Evolutionary conservation across 2,888 invertebrate species (phyloP).

Genomic region (Drepanosiphum platanoidis): DNA sequence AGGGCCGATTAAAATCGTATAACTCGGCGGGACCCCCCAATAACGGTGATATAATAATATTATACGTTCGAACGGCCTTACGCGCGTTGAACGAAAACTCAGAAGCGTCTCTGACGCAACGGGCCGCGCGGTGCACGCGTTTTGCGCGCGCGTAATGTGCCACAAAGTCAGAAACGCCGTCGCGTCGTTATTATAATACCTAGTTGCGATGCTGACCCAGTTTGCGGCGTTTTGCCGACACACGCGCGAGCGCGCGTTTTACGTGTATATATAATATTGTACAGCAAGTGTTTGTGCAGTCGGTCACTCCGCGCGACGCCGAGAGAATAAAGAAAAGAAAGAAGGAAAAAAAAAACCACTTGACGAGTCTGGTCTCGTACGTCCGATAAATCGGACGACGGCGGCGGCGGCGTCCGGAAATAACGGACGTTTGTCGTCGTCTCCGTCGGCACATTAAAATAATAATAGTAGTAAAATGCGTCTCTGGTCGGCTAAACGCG

Average conservation of each 20-base stretch:
- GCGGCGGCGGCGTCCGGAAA: constrained; percentile 21
- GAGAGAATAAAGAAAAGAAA: too few relatives aligned
- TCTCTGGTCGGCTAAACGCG: too few relatives aligned
- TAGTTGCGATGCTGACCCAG: constrained; percentile 46
- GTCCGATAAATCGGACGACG: constrained; percentile 29
- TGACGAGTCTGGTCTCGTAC: constrained; percentile 41
- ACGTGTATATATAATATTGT: neutral
- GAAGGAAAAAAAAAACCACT: constrained; percentile 27
- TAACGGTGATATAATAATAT: neutral
- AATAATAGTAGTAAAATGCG: neutral
- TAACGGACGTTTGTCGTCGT: constrained; percentile 37
- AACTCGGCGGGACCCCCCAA: too few relatives aligned
- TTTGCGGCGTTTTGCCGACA: constrained; percentile 3
- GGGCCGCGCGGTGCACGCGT: neutral
- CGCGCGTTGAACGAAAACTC: neutral
- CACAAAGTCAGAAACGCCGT: neutral
- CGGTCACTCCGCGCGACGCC: neutral
- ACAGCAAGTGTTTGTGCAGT: constrained; percentile 8
- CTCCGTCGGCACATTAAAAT: neutral
- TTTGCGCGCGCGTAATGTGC: too few relatives aligned
- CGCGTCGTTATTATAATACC: neutral
- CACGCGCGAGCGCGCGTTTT: neutral
- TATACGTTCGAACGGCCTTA: too few relatives aligned
- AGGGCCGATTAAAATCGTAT: too few relatives aligned
- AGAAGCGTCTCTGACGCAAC: neutral